phyloP scores from a whole-genome alignment of 2,888 invertebrate genomes.

The Cancer borealis region DNA sequence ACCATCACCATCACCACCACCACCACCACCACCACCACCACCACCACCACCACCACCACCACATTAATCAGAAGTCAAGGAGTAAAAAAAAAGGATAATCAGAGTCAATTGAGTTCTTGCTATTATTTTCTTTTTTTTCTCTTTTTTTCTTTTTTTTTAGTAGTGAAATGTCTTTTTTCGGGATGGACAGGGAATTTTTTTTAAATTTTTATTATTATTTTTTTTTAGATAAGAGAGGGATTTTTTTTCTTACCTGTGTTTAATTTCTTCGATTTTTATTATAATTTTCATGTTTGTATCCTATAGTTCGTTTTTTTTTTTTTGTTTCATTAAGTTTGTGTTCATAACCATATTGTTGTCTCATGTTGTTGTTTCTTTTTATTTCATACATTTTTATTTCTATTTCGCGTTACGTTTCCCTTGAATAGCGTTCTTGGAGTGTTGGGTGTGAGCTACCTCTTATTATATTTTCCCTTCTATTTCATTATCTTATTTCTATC shows the following conservation, averaged over 20 bases:
- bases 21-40: constrained; percentile 16
- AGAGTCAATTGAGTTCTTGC: not conserved
- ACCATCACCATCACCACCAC: constrained; percentile 28
- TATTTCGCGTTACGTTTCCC: too few species aligned
- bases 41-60: not conserved
- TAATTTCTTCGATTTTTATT: too few species aligned
- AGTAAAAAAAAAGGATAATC: not conserved
- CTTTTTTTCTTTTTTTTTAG: not conserved
- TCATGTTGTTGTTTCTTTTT: too few species aligned
- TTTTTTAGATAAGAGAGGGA: not conserved
- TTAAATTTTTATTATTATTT: too few species aligned
- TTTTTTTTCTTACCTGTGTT: not conserved
- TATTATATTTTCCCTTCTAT: not conserved
- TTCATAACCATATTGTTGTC: too few species aligned
- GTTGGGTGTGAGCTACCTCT: too few species aligned
- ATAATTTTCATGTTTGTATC: too few species aligned
- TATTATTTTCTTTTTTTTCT: not conserved
- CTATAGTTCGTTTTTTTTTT: too few species aligned
- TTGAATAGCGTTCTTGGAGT: too few species aligned
- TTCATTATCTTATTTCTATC: not conserved
- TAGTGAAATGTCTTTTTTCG: not conserved
- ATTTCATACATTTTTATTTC: too few species aligned
- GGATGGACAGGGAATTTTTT: not conserved
- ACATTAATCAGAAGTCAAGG: not conserved
- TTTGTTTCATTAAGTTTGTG: too few species aligned